phyloP scores from a whole-genome alignment of 1,140 invertebrate species.

The Ceratitis capitata region DNA sequence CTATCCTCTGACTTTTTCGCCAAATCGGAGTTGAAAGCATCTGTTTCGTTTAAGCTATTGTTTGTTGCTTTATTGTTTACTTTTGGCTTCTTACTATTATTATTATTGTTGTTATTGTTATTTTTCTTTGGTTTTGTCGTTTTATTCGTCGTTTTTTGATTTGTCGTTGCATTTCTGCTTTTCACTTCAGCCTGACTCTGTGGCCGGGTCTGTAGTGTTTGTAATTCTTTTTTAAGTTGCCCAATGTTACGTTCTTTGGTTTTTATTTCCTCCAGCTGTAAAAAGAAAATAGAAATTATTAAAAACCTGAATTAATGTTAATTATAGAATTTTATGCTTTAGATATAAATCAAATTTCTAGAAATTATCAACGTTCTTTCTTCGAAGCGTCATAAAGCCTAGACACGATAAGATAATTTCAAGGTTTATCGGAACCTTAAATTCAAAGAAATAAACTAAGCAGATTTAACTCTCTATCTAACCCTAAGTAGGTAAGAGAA shows the following conservation, averaged over 20 bases:
- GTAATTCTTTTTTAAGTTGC: conserved; percentile 68
- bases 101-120: conserved; percentile 39
- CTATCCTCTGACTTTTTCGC: conserved; percentile 24
- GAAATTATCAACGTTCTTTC: too few relatives aligned
- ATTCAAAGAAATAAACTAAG: too few relatives aligned
- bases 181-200: conserved; percentile 55
- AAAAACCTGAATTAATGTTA: too few relatives aligned
- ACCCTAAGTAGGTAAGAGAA: too few relatives aligned
- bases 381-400: too few relatives aligned
- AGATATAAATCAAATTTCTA: too few relatives aligned
- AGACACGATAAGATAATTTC: too few relatives aligned
- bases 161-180: conserved; percentile 61
- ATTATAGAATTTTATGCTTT: too few relatives aligned
- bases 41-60: conserved; percentile 46
- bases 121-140: conserved; percentile 44
- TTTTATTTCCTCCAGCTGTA: conserved; percentile 72
- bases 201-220: conserved; percentile 55
- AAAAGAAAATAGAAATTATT: neutral
- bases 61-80: conserved; percentile 12
- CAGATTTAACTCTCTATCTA: too few relatives aligned
- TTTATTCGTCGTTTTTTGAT: conserved; percentile 53
- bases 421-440: neutral
- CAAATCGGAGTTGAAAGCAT: conserved; percentile 49
- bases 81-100: too few relatives aligned
- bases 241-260: conserved; percentile 71